Conservation (phyloP, 2,888 invertebrate species). For the Temnothorax rugatulus region DNA sequence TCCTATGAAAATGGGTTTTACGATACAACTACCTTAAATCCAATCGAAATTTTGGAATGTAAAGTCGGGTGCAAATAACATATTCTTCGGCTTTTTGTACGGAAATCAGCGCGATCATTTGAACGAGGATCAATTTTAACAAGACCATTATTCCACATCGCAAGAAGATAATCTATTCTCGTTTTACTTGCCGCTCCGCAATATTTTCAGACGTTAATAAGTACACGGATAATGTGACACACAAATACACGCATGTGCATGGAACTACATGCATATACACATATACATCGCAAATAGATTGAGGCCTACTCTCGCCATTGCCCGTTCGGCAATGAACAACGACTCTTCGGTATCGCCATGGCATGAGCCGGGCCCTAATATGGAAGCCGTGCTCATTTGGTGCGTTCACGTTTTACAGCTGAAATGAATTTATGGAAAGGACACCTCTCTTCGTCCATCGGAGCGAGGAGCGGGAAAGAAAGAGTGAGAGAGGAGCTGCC, state of each 20-base stretch:
- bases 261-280: conserved; percentile 9
- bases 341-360: conserved; percentile 60
- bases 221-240: conserved; percentile 14
- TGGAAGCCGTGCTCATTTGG: conserved; percentile 80
- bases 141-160: conserved; percentile 34
- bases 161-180: conserved; percentile 23
- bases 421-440: conserved; percentile 83
- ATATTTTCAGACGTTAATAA: conserved; percentile 59
- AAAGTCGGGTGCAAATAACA: neutral
- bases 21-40: too few relatives aligned
- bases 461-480: conserved; percentile 1
- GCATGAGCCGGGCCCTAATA: conserved; percentile 72
- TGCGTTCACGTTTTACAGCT: conserved; percentile 81
- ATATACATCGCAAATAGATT: conserved; percentile 68
- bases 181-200: conserved; percentile 37
- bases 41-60: neutral
- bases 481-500: conserved; percentile 39
- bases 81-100: neutral
- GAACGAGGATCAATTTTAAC: conserved; percentile 36
- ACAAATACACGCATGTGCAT: conserved; percentile 21
- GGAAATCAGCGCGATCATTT: neutral
- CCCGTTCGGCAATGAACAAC: conserved; percentile 48
- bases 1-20: too few relatives aligned
- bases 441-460: conserved; percentile 52
- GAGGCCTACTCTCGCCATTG: conserved; percentile 61